Percentiles rank a stretch among this genome's conserved stretches.
Conservation (phyloP, 2,797 vertebrate genomes). For the Bovichtus variegatus region DNA sequence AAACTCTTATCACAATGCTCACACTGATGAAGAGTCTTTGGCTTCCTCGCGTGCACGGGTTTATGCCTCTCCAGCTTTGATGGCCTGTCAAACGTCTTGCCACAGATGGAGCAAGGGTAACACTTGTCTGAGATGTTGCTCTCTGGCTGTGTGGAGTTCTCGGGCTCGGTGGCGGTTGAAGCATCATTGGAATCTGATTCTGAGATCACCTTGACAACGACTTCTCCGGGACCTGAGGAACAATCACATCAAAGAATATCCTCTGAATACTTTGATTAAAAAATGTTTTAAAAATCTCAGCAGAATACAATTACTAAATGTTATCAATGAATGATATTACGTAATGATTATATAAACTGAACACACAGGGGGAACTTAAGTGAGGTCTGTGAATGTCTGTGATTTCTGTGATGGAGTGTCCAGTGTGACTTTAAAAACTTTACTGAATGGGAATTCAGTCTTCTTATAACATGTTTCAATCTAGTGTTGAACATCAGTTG, state of each 20-base stretch:
- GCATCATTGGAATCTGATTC: constrained; percentile 59
- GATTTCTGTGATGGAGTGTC: not conserved
- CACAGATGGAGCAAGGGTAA: constrained; percentile 67
- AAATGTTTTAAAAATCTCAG: not conserved
- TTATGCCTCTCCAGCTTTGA: constrained; percentile 73
- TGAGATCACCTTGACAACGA: constrained; percentile 36
- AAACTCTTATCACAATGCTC: constrained; percentile 70
- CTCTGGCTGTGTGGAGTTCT: constrained; percentile 22
- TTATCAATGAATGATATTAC: not conserved
- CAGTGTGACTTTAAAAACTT: not conserved
- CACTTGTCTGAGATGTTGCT: constrained; percentile 45
- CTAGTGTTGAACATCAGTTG: not conserved
- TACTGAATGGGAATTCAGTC: not conserved
- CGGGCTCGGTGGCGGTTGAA: constrained; percentile 19
- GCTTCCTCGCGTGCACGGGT: constrained; percentile 60
- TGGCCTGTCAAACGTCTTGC: constrained; percentile 73
- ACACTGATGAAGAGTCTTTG: constrained; percentile 63
- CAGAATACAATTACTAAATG: not conserved
- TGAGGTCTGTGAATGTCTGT: not conserved
- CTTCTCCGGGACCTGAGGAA: constrained; percentile 50
- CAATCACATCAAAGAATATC: constrained; percentile 17
- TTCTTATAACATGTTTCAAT: too few relatives aligned
- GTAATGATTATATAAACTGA: not conserved
- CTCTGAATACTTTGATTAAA: not conserved
- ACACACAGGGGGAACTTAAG: not conserved